These are phyloP conservation scores for Blera fallax DNA, from an alignment of 2,888 invertebrate species.

Conservation along the genomic window DNA sequence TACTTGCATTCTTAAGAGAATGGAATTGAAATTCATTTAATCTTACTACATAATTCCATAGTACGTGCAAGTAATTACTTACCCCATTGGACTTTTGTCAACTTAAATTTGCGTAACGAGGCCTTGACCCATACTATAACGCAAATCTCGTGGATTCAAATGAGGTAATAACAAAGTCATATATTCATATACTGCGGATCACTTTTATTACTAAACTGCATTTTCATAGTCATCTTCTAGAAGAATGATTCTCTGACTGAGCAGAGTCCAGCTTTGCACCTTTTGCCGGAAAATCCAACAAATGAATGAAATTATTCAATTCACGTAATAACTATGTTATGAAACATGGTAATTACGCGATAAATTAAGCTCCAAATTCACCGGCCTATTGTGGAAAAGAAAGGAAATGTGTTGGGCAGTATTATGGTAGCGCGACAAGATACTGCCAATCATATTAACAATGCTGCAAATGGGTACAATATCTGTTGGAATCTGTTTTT, in stretches of 20 bases:
- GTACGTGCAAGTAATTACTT: conserved; percentile 2
- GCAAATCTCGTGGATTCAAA: background rate
- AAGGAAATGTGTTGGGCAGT: background rate
- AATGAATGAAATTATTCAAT: background rate
- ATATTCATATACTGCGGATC: no score
- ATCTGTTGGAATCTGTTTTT: background rate
- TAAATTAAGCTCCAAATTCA: conserved; percentile 4
- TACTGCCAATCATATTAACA: conserved; percentile 1
- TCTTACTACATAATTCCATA: background rate
- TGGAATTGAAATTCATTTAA: no score
- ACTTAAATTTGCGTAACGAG: background rate
- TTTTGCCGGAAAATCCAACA: background rate
- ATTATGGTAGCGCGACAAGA: background rate
- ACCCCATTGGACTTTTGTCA: conserved; percentile 20
- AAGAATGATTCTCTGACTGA: background rate
- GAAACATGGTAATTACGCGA: background rate
- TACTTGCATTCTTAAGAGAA: background rate
- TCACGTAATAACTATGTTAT: background rate
- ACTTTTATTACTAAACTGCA: conserved; percentile 3
- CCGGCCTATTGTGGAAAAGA: background rate
- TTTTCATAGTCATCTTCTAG: background rate
- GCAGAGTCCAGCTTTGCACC: background rate
- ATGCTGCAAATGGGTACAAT: background rate
- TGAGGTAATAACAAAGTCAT: background rate
- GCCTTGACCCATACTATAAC: conserved; percentile 2